Base-by-base conservation (phyloP, 2,888 invertebrate genomes). In the Leucophora obtusa region DNA sequence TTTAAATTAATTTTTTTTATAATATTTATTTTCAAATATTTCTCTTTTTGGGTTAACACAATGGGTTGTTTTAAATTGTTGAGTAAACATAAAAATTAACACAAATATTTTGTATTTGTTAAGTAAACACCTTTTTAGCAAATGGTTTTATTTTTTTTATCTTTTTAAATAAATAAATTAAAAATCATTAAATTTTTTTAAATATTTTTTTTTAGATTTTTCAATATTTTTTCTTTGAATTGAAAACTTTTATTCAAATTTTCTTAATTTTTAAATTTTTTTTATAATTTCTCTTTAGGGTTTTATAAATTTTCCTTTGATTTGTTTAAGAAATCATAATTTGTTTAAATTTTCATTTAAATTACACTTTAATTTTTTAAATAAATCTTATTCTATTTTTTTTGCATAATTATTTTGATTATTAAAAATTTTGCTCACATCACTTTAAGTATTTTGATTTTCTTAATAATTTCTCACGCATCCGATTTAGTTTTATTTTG, bases 1-100 rank as follows among this genome's bases (percentile, higher is more conserved):
- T 83, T 84, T 83, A 84, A 84, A 84, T 85, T 83, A 72, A 82
- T 38, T 65, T 79, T 43, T 54, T 74, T 28, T 28, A 6, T 28
- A 21, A 21, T 28, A 6, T 17, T 15, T 60, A 4, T 35, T 73
- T 73, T 58, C 59, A 14, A 38, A 56, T 53, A 51, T 9, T 35
- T 59, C 0, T 47, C 18, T 15, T 56, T 56, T 2, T 24, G 10
- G 24, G 18, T 69, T 53, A 28, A 28, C n/a, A 38, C 15, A 35
- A 21, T 62, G 38, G 56, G 9, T 59, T 43, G 15, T 68, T 21
- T 56, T 58, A 5, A 35, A 56, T 47, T 58, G 43, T n/a, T 47
- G 43, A 47, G n/a, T n/a, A 47, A n/a, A 47, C n/a, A 47, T 47
- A 14, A 47, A n/a, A 47, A 47, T 47, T 47, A n/a, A 10, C 18